These are phyloP conservation scores for Neomonachus schauinslandi DNA, from an alignment of 2,113 vertebrate genomes.

Conservation along the genomic window DNA sequence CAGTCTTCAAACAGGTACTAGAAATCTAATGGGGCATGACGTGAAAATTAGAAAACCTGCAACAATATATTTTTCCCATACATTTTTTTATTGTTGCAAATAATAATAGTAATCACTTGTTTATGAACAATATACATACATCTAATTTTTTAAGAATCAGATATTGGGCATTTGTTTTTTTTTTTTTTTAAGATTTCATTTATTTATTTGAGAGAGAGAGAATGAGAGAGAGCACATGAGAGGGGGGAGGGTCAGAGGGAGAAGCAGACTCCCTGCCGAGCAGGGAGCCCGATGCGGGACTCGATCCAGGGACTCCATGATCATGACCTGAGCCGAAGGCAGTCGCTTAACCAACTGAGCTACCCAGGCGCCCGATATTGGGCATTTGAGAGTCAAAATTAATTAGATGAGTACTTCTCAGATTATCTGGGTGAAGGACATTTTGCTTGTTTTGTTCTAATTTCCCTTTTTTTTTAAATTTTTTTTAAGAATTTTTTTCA, in stretches of 20 bases:
- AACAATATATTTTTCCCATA: not conserved
- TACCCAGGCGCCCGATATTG: not conserved
- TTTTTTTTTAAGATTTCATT: too few species aligned
- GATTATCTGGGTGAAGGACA: not conserved
- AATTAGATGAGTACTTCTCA: not conserved
- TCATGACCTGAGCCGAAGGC: too few species aligned
- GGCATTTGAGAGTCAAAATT: not conserved
- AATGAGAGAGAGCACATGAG: too few species aligned
- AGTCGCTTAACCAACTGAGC: too few species aligned
- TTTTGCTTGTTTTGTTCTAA: not conserved
- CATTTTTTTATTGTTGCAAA: not conserved
- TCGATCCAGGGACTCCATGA: too few species aligned
- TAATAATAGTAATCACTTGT: not conserved
- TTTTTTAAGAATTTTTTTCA: too few species aligned
- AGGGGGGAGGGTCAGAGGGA: too few species aligned
- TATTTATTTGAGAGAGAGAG: too few species aligned
- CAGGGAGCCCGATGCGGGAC: too few species aligned
- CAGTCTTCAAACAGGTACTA: not conserved
- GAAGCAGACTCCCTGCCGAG: too few species aligned
- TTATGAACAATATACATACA: not conserved
- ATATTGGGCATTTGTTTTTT: not conserved
- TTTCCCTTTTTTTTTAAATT: not conserved
- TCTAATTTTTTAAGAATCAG: not conserved
- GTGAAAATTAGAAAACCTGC: not conserved
- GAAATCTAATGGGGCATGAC: fast-evolving